Base-by-base conservation (phyloP, 1,140 invertebrate species). In the Tetramorium alpestre region DNA sequence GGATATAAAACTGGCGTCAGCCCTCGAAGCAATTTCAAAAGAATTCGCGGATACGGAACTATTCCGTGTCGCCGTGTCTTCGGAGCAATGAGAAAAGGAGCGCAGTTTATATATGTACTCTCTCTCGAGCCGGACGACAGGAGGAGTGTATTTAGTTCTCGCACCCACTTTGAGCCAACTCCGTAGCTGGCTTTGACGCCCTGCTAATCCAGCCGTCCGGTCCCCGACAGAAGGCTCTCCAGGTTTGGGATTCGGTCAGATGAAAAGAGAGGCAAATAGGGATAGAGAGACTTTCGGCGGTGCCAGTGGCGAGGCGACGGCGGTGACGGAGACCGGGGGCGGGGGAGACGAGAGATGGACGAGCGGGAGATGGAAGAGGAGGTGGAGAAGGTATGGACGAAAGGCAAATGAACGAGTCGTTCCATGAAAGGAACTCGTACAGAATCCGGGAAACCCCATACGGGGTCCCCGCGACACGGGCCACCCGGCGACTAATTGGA, bases 351-450 rank as follows among this genome's bases (percentile, higher is more conserved):
- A 38, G 85, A 86, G 54, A 82, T 51, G 67, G 86, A 84, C 58
- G 62, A 64, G 28, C 25, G 78, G 54, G 62, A 70, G 72, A 76
- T 78, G 77, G 88, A 89, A 65, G 47, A 60, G 72, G 84, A 86
- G 65, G 76, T 90, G 80, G 87, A 65, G 88, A 80, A 87, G 89
- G 88, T 90, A 92, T 88, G 92, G 93, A 95, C 94, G 93, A 94
- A 95, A 95, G 93, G 95, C 94, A 95, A 95, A 95, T 95, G 95
- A 95, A 95, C 94, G 94, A 94, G 92, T 93, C 92, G 92, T 88
- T 93, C 92, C 94, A 94, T 95, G 94, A 95, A 95, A 95, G 94
- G 94, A 95, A 95, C 94, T 95, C 94, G 94, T 95, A 95, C 94
- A 95, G 94, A 95, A 95, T 95, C 94, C 94, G 93, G 94, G 94